Base-by-base conservation (phyloP, 2,888 invertebrate genomes). In the Colostygia pectinataria region DNA sequence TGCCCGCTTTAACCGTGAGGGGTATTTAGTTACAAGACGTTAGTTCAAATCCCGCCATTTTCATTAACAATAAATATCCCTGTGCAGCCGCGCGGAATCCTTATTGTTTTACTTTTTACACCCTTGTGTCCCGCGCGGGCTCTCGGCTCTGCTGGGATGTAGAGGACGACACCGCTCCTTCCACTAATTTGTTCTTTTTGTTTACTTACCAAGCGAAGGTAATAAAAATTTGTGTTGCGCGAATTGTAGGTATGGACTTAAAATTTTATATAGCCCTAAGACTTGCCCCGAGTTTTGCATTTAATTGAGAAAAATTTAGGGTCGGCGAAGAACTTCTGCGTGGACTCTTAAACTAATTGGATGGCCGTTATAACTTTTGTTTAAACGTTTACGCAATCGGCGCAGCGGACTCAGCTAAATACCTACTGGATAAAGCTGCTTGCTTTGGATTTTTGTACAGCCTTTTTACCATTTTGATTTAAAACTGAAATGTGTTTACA, bases 11-110 rank as follows among this genome's bases (percentile, higher is more conserved):
- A 90, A 85, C 87, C 87, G 89, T 88, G 86, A 86, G 89, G 88
- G 86, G 91, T 82, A 88, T 89, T 89, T 88, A 90, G 90, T 88
- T 88, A 88, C 90, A 90, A 91, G 90, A 91, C 90, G 90, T 90
- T 90, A 86, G 89, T 89, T 90, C 80, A 90, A 90, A 90, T 90
- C 90, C 90, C 76, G 82, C 87, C 83, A 83, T 89, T 90, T 90
- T 89, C 91, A 91, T 91, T 91, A 90, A 91, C 90, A 90, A 91
- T 91, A 91, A 91, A 91, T 91, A 91, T 90, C 86, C 85, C 78
- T 80, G 74, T 72, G 84, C 85, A 83, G 83, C 83, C 82, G 83
- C 83, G 80, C 80, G 72, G 86, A 86, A 85, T 90, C 86, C 88
- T 87, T 87, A 89, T 90, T 89, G 89, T 90, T 88, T 88, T 87